phyloP scores from a whole-genome alignment of 2,113 vertebrate genomes.

The Cacatua alba region DNA sequence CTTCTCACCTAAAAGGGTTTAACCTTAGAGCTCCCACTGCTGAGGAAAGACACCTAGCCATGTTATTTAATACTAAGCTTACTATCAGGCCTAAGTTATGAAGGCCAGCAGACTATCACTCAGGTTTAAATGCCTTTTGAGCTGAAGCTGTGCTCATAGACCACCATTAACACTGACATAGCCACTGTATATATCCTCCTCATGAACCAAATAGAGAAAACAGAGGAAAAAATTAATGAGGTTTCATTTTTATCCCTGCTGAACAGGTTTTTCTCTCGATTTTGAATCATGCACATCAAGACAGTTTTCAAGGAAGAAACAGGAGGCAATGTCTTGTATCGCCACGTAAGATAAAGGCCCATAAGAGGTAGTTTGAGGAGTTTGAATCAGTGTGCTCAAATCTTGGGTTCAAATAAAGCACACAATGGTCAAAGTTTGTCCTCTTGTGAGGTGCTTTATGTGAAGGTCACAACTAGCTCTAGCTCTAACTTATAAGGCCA shows the following conservation, averaged over 20 bases:
- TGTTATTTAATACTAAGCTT: not conserved
- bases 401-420: not conserved
- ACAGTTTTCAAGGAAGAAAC: not conserved
- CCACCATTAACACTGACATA: not conserved
- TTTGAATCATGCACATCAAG: not conserved
- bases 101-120: not conserved
- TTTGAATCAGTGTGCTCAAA: not conserved
- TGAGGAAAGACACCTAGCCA: not conserved
- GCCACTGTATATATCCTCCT: not conserved
- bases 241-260: not conserved
- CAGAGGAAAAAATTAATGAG: not conserved
- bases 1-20: not conserved
- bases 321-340: not conserved
- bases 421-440: not conserved
- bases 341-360: not conserved
- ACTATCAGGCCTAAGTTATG: not conserved
- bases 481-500: not conserved
- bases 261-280: not conserved
- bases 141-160: not conserved
- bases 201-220: not conserved
- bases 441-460: not conserved
- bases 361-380: not conserved
- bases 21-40: not conserved
- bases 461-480: not conserved
- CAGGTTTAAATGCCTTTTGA: not conserved